Percentiles rank a stretch among this genome's conserved stretches.
Conservation (phyloP, 2,888 invertebrate species). For the Blastobasis adustella region DNA sequence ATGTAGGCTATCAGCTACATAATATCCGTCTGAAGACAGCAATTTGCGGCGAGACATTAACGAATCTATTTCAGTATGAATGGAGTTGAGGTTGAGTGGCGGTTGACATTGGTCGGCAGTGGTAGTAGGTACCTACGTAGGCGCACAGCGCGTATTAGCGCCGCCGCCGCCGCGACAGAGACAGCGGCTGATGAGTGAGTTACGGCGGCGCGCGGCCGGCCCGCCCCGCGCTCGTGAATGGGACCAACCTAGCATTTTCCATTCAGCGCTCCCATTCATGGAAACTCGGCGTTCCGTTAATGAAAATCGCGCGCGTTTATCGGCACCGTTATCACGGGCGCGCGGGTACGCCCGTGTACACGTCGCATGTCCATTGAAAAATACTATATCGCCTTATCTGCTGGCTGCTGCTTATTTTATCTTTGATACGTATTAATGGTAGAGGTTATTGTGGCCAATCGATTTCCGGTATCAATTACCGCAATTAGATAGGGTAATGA, state of each 20-base stretch:
- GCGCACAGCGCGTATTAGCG: neutral
- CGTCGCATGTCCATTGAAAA: constrained; percentile 53
- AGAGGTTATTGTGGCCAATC: constrained; percentile 8
- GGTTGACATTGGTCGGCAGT: constrained; percentile 7
- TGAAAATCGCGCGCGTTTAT: constrained; percentile 62
- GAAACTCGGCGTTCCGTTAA: constrained; percentile 65
- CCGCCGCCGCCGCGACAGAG: no score
- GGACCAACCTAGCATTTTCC: constrained; percentile 60
- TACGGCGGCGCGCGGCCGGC: constrained; percentile 16
- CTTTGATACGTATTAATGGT: constrained; percentile 27
- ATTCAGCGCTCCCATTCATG: constrained; percentile 68
- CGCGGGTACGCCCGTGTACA: constrained; percentile 21
- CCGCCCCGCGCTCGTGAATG: constrained; percentile 42
- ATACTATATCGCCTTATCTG: constrained; percentile 18
- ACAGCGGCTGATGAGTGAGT: constrained; percentile 17
- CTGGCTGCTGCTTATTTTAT: constrained; percentile 10
- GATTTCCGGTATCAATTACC: constrained; percentile 1
- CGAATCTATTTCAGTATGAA: constrained; percentile 12
- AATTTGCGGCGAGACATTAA: constrained; percentile 1
- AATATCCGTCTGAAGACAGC: neutral
- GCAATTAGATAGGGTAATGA: neutral
- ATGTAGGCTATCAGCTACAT: no score
- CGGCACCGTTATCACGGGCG: constrained; percentile 47
- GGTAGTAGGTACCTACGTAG: constrained; percentile 9
- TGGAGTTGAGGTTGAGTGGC: constrained; percentile 12